A percentile compares a stretch with the other conserved stretches of the same genome.
phyloP scores from a whole-genome alignment of 2,113 vertebrate genomes.

The Psittacula cyanocephala region DNA sequence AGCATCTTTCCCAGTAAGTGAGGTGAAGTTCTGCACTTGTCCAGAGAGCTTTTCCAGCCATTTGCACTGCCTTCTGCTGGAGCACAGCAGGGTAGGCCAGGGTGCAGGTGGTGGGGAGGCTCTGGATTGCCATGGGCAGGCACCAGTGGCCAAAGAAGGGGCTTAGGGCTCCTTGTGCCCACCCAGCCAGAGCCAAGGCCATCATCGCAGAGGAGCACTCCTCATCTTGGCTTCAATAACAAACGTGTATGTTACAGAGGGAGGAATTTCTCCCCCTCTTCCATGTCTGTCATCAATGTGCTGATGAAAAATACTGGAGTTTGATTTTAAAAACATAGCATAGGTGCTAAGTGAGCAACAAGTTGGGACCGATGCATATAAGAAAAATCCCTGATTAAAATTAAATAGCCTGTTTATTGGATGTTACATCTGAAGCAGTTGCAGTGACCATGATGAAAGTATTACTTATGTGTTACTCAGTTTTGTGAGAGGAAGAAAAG shows the following conservation, averaged over 20 bases:
- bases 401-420: not conserved
- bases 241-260: accelerated
- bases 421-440: not conserved
- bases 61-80: not conserved
- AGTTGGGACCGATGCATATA: not conserved
- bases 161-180: not conserved
- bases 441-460: not conserved
- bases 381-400: not conserved
- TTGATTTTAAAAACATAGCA: not conserved
- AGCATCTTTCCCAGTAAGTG: accelerated
- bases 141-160: not conserved
- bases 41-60: accelerated
- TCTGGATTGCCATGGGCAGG: not conserved
- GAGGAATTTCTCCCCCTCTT: not conserved
- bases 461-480: not conserved
- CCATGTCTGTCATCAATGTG: not conserved
- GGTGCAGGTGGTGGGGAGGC: not conserved
- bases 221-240: not conserved
- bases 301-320: conserved; percentile 6
- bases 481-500: not conserved
- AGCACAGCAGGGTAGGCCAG: not conserved
- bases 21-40: not conserved
- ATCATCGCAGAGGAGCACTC: accelerated
- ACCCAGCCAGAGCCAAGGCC: not conserved
- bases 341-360: conserved; percentile 8